A percentile compares a stretch with the other conserved stretches of the same genome.
These are phyloP conservation scores for Cheirogaleus medius DNA, from an alignment of 2,113 vertebrate genomes.

Conservation along the genomic window DNA sequence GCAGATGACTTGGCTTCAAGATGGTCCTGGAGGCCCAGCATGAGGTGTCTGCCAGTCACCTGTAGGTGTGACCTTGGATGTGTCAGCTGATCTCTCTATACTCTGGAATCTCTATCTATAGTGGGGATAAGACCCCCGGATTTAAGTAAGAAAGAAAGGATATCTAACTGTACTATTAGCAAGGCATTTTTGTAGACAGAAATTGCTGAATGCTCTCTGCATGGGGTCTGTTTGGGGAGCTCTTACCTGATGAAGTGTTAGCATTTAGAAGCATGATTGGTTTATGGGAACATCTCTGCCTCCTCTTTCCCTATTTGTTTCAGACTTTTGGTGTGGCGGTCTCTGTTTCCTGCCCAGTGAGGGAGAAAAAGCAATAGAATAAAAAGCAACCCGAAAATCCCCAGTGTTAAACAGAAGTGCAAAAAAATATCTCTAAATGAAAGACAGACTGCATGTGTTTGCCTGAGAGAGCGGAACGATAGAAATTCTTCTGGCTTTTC, in stretches of 20 bases:
- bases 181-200: background rate
- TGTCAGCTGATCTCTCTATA: slow-evolving; percentile 17
- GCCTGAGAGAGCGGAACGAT: slow-evolving; percentile 65
- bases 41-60: background rate
- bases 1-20: slow-evolving; percentile 20
- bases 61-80: background rate
- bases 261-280: background rate
- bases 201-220: background rate
- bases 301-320: background rate
- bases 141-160: background rate
- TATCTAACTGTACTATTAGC: background rate
- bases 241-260: background rate
- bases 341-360: slow-evolving; percentile 61
- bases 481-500: slow-evolving; percentile 40
- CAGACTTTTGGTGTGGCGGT: background rate
- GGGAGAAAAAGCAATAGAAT: slow-evolving; percentile 67
- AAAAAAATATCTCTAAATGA: slow-evolving; percentile 79
- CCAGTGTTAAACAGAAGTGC: slow-evolving; percentile 72
- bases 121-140: background rate
- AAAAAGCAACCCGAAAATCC: slow-evolving; percentile 69
- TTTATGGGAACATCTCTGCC: background rate
- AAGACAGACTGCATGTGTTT: slow-evolving; percentile 79
- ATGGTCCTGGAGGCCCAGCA: background rate
- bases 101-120: background rate
- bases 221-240: background rate